Percentiles rank a stretch among this genome's conserved stretches.
phyloP scores from a whole-genome alignment of 2,888 invertebrate genomes.

The Pyrochroa serraticornis region DNA sequence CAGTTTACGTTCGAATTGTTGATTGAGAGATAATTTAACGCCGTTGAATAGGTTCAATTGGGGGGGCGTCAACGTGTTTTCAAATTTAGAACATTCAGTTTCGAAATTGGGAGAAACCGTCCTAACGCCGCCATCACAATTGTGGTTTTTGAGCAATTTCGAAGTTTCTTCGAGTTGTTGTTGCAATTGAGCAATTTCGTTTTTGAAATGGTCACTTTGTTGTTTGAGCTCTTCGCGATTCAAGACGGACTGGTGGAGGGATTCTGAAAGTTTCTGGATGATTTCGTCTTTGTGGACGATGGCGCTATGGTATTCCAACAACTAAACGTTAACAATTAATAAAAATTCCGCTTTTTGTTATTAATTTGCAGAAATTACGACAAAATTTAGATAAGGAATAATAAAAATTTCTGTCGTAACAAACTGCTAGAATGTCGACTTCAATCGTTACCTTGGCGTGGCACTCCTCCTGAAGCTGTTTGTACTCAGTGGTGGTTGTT shows the following conservation, averaged over 20 bases:
- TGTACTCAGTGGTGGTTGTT: constrained; percentile 72
- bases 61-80: constrained; percentile 33
- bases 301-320: constrained; percentile 75
- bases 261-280: constrained; percentile 74
- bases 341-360: too few relatives aligned
- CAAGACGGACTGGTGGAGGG: constrained; percentile 70
- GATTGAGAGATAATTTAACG: constrained; percentile 42
- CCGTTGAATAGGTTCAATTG: constrained; percentile 39
- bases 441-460: constrained; percentile 72
- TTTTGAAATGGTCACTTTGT: constrained; percentile 67
- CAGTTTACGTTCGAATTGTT: constrained; percentile 38
- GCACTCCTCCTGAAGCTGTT: constrained; percentile 73
- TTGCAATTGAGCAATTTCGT: constrained; percentile 64
- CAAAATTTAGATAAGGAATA: too few relatives aligned
- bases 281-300: constrained; percentile 72
- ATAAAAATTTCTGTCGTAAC: too few relatives aligned
- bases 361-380: too few relatives aligned
- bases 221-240: constrained; percentile 66
- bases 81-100: constrained; percentile 36
- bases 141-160: constrained; percentile 53
- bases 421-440: too few relatives aligned
- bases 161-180: constrained; percentile 59
- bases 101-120: constrained; percentile 31
- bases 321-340: constrained; percentile 60
- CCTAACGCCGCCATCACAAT: background rate